Conservation (phyloP, 2,113 vertebrate genomes). For the Otolemur garnettii region DNA sequence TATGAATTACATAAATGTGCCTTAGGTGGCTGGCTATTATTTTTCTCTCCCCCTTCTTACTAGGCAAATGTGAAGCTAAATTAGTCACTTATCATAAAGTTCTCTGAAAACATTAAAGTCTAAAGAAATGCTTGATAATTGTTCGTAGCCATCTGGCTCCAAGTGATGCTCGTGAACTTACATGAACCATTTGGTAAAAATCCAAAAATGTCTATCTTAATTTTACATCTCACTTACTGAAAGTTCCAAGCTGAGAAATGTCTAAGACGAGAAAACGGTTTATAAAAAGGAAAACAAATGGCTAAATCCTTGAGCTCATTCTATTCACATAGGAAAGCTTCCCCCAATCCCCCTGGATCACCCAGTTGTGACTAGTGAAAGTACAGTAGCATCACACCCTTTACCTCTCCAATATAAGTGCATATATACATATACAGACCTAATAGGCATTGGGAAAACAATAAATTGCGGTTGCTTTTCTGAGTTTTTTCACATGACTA, state of each 20-base stretch:
- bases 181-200: constrained; percentile 76
- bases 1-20: constrained; percentile 62
- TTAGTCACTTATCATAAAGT: constrained; percentile 78
- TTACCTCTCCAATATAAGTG: too few relatives aligned
- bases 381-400: neutral
- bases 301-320: neutral
- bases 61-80: constrained; percentile 71
- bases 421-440: rapidly evolving
- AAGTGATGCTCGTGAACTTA: constrained; percentile 70
- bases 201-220: constrained; percentile 72
- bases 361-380: neutral
- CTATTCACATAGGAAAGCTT: neutral
- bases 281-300: constrained; percentile 61
- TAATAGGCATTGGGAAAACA: neutral
- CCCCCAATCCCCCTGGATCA: neutral
- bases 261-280: constrained; percentile 14
- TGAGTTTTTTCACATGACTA: neutral
- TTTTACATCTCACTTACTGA: constrained; percentile 73
- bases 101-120: constrained; percentile 69
- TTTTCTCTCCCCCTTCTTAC: constrained; percentile 45
- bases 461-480: neutral
- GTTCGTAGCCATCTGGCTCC: constrained; percentile 78
- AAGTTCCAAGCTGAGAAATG: constrained; percentile 63
- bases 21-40: constrained; percentile 52
- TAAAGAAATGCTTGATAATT: constrained; percentile 77